Evolutionary conservation across 2,888 invertebrate species (phyloP).

Genomic region (Pristionchus exspectatus): DNA sequence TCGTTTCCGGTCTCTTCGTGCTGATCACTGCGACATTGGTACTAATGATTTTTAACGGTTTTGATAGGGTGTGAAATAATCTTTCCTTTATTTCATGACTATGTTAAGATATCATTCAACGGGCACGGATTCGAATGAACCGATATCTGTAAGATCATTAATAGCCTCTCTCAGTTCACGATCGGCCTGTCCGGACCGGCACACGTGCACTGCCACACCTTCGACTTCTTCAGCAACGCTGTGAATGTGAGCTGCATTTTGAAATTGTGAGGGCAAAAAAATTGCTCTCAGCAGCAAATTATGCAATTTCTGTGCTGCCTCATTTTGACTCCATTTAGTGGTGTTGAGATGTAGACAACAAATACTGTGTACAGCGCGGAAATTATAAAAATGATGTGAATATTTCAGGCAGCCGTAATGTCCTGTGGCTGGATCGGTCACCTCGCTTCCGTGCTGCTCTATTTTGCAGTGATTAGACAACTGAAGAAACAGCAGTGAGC

Average conservation of each 20-base stretch:
- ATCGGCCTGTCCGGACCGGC: not conserved
- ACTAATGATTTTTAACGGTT: not conserved
- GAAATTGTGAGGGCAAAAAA: not conserved
- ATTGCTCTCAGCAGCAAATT: not conserved
- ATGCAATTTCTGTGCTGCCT: no score
- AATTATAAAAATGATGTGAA: not conserved
- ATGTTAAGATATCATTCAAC: no score
- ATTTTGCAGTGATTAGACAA: slow-evolving; percentile 11
- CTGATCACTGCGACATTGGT: not conserved
- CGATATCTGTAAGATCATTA: no score
- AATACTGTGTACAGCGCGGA: no score
- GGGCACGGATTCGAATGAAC: no score
- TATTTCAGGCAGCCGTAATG: not conserved
- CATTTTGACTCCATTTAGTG: no score
- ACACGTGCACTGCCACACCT: slow-evolving; percentile 30
- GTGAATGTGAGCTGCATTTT: not conserved
- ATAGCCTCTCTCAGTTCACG: not conserved
- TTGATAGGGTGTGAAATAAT: not conserved
- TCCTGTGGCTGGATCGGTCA: slow-evolving; percentile 32
- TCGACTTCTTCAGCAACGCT: slow-evolving; percentile 35
- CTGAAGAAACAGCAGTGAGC: slow-evolving; percentile 23
- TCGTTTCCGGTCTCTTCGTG: slow-evolving; percentile 4
- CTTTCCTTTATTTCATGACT: no score
- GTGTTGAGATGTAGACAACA: no score
- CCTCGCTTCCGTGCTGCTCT: slow-evolving; percentile 36